Percentiles rank a stretch among this genome's conserved stretches.
These are phyloP conservation scores for Nysson spinosus DNA, from an alignment of 2,888 invertebrate species.

Conservation along the genomic window DNA sequence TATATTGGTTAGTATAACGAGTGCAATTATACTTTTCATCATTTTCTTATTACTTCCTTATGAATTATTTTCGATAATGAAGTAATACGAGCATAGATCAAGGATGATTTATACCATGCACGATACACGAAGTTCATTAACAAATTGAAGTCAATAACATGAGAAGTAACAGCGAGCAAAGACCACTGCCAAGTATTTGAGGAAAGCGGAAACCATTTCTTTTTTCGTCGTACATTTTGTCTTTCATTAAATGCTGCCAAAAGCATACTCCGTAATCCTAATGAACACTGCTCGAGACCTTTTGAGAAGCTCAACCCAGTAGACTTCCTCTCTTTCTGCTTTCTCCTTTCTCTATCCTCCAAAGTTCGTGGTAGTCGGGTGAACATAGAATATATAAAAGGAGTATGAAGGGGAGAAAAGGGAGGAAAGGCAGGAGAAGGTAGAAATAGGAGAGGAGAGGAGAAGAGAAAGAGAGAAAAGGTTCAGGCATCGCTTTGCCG, in stretches of 20 bases:
- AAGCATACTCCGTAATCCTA: conserved; percentile 27
- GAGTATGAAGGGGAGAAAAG: conserved; percentile 9
- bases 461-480: conserved; percentile 63
- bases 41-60: no score
- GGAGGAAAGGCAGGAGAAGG: conserved; percentile 23
- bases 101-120: no score
- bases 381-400: conserved; percentile 15
- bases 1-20: no score
- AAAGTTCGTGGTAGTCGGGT: conserved; percentile 24
- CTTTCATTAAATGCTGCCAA: conserved; percentile 37
- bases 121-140: no score
- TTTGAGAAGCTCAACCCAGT: background rate
- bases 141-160: background rate
- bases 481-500: conserved; percentile 75
- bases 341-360: conserved; percentile 11
- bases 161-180: background rate
- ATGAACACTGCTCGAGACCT: conserved; percentile 26
- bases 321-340: conserved; percentile 12
- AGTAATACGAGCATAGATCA: no score
- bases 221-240: conserved; percentile 9
- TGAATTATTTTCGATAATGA: no score
- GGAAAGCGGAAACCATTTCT: background rate
- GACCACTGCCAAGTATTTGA: no score
- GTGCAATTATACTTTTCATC: no score
- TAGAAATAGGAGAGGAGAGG: conserved; percentile 43